Conservation (phyloP, 2,888 invertebrate genomes). For the Perdita meconis region DNA sequence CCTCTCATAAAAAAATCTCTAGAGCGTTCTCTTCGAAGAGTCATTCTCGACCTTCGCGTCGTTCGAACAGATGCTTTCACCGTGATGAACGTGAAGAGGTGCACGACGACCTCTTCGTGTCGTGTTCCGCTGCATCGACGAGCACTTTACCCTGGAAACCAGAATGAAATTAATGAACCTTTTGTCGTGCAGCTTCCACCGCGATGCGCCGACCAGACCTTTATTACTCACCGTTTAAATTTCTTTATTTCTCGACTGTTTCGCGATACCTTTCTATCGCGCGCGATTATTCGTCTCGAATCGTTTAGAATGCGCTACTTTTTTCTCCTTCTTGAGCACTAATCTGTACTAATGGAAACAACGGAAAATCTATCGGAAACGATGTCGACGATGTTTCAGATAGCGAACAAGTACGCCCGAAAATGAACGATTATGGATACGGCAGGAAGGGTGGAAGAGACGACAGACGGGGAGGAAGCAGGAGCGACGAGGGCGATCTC, state of each 20-base stretch:
- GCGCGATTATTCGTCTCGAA: constrained; percentile 6
- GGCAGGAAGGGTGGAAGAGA: constrained; percentile 59
- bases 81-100: constrained; percentile 40
- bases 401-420: not conserved
- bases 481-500: constrained; percentile 51
- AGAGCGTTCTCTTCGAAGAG: constrained; percentile 66
- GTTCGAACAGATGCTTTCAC: constrained; percentile 45
- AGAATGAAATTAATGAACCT: constrained; percentile 57
- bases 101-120: constrained; percentile 44
- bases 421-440: constrained; percentile 73
- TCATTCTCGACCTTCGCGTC: constrained; percentile 62
- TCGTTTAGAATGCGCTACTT: not conserved
- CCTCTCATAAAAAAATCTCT: constrained; percentile 66
- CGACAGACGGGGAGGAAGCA: constrained; percentile 51
- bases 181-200: constrained; percentile 18
- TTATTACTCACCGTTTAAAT: constrained; percentile 43
- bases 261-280: not conserved
- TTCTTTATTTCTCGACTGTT: constrained; percentile 3
- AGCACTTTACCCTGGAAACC: constrained; percentile 44
- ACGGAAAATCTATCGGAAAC: too few species aligned
- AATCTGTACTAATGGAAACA: too few species aligned
- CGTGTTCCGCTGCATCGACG: constrained; percentile 33
- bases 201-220: not conserved
- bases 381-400: not conserved
- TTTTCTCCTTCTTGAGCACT: too few species aligned